Evolutionary conservation across 2,888 invertebrate species (phyloP), one percentile per base, ranked within the genome.

Genomic region (Aproaerema taeniolella): DNA sequence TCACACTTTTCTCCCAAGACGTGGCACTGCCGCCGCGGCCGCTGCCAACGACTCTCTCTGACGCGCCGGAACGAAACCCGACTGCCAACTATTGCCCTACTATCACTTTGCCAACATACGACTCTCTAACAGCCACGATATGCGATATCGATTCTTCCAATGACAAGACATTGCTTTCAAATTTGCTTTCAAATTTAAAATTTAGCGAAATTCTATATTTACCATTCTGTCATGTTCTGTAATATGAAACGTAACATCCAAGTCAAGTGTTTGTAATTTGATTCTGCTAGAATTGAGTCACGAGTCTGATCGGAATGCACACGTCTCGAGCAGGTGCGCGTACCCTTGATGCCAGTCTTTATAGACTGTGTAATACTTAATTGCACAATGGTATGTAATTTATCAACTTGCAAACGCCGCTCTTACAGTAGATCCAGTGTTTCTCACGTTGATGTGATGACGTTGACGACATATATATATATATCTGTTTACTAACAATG

Each of bases 21-120:
- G 65, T 56, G 66, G 58, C 62, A 46, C 26, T 38, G 31, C 46
- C 45, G 44, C 38, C 44, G 45, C 39, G 42, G 52, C 58, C 55
- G 56, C 12, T 36, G 13, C 31, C 32, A 11, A 11, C 35, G 11
- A 32, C 69, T 69, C 70, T 70, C 68, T 72, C 68, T 64, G 61
- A 62, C 68, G 58, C 66, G 55, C 66, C 72, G 66, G 67, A 75
- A 68, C 68, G 65, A 64, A 67, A 71, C 61, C 60, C 60, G 66
- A 63, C 61, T 64, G 57, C 61, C 56, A 63, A 62, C 62, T 52
- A 55, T 56, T 76, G 83, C 68, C 80, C 81, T 81, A 82, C 81
- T 82, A 79, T 81, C 78, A 77, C 81, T 79, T 70, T 48, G 55
- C 64, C 56, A 62, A 66, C 64, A 50, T 48, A 51, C 45, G 43